Evolutionary conservation across 2,113 vertebrate genomes (phyloP).

Genomic region (Anoplopoma fimbria): DNA sequence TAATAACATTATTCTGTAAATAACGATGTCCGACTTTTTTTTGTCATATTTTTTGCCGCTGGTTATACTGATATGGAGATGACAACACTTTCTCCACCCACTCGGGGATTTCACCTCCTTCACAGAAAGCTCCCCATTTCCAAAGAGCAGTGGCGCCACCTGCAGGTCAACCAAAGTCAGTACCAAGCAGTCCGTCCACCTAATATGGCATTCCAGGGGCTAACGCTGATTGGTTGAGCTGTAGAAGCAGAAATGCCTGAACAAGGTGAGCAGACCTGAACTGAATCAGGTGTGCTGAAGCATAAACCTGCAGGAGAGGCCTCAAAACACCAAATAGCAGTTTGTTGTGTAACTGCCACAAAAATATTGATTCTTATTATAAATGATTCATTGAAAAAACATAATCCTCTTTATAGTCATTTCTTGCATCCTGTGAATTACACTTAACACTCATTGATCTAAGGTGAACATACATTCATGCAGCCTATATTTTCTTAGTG

Average conservation of each 20-base stretch:
- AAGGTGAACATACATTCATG: not conserved
- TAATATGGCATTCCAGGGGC: fast-evolving
- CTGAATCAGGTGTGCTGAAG: not conserved
- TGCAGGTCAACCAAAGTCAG: not conserved
- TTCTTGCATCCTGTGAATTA: not conserved
- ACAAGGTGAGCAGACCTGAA: not conserved
- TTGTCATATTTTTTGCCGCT: not conserved
- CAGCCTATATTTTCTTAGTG: too few species aligned
- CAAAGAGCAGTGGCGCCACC: slow-evolving; percentile 48
- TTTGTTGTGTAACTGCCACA: not conserved
- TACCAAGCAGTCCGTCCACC: not conserved
- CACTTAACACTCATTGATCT: not conserved
- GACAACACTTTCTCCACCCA: not conserved
- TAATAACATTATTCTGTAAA: not conserved
- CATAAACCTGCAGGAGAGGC: not conserved
- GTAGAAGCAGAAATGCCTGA: not conserved
- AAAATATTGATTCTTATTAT: not conserved
- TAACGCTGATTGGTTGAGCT: not conserved
- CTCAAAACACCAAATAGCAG: not conserved
- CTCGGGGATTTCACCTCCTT: too few species aligned
- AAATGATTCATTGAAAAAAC: not conserved
- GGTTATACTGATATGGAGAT: not conserved
- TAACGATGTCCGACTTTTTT: not conserved
- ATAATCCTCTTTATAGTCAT: not conserved
- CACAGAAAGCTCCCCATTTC: not conserved